Evolutionary conservation across 2,113 vertebrate species (phyloP).

Genomic region (Forbesichthys papilliferus): DNA sequence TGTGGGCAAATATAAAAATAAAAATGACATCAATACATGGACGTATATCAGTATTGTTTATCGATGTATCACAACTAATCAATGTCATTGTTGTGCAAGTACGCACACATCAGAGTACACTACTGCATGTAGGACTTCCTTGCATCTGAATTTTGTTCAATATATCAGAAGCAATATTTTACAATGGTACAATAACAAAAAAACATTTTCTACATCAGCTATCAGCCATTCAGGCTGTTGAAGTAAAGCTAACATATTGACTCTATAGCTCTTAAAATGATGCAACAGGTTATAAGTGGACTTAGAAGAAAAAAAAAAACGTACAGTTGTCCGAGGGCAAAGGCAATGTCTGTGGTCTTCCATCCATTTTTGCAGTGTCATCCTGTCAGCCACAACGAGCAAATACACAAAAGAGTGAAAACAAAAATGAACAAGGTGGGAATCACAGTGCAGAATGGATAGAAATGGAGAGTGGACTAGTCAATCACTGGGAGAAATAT

Average conservation of each 20-base stretch:
- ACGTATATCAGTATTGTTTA: too few species aligned
- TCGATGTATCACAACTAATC: too few species aligned
- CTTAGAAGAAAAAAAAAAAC: conserved; percentile 27
- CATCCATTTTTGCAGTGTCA: conserved; percentile 48
- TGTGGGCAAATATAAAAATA: too few species aligned
- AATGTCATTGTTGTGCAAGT: too few species aligned
- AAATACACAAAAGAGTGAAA: conserved; percentile 16
- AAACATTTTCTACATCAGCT: background rate
- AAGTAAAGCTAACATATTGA: background rate
- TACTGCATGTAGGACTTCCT: too few species aligned
- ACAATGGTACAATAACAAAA: too few species aligned
- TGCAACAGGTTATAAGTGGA: background rate
- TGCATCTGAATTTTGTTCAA: too few species aligned
- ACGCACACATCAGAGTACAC: too few species aligned
- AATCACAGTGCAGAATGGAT: background rate
- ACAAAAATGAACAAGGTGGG: conserved; percentile 5
- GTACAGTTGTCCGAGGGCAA: conserved; percentile 63
- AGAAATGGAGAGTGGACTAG: background rate
- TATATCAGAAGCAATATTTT: too few species aligned
- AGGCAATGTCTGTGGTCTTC: conserved; percentile 41
- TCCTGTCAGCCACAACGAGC: conserved; percentile 47
- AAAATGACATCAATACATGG: too few species aligned
- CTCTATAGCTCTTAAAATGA: conserved; percentile 2
- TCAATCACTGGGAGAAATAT: conserved; percentile 4
- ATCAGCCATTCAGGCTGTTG: background rate